Percentiles rank a stretch among this genome's conserved stretches.
Evolutionary conservation across 53 echinoderm and acorn worm genomes (phyloP).

Genomic region (Astropecten irregularis): DNA sequence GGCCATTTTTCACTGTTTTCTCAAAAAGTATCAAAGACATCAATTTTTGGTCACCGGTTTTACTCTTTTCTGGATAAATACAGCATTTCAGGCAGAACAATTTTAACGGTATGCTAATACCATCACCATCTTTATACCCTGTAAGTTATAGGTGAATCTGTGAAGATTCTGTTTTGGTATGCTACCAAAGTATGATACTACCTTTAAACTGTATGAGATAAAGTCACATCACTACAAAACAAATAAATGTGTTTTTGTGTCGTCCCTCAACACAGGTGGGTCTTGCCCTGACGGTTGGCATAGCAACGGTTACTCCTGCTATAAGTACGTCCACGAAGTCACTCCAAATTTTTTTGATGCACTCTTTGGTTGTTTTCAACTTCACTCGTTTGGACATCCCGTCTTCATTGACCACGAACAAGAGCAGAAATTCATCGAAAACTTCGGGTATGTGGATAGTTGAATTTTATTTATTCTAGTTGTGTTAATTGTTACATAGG

Average conservation of each 20-base stretch:
- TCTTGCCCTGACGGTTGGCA: constrained; percentile 62
- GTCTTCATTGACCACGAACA: constrained; percentile 17
- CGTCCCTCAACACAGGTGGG: constrained; percentile 2
- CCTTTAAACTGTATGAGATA: too few species aligned
- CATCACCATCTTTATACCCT: too few species aligned
- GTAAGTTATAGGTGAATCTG: too few species aligned
- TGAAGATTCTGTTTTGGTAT: too few species aligned
- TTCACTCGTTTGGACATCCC: constrained; percentile 10
- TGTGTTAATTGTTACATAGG: too few species aligned
- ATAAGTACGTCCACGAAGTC: constrained; percentile 1
- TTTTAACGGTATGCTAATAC: too few species aligned
- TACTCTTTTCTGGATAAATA: too few species aligned
- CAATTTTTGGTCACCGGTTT: not conserved
- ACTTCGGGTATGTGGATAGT: constrained; percentile 35
- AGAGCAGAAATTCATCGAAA: constrained; percentile 41
- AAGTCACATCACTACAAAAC: not conserved
- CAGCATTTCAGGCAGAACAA: too few species aligned
- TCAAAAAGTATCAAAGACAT: not conserved
- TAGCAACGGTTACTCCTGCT: constrained; percentile 47
- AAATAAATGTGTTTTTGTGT: too few species aligned
- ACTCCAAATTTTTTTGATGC: not conserved
- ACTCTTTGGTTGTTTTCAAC: not conserved
- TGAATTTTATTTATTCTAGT: too few species aligned
- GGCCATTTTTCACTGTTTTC: too few species aligned
- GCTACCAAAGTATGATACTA: too few species aligned